phyloP scores from a whole-genome alignment of 2,888 invertebrate species.

The Ichneumoninae sp. region DNA sequence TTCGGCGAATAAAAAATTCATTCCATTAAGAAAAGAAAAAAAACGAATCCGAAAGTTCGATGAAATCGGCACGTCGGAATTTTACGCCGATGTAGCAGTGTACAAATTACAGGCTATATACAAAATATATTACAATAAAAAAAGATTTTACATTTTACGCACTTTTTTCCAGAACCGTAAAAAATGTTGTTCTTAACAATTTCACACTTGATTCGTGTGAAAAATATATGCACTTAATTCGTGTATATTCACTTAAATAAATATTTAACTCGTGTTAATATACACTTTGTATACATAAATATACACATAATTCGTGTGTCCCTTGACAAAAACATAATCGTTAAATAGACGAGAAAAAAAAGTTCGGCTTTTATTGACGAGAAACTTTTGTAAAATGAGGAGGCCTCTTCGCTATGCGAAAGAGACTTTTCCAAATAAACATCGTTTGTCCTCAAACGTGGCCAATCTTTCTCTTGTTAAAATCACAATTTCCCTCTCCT shows the following conservation, averaged over 20 bases:
- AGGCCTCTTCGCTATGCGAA: too few relatives aligned
- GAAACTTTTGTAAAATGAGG: too few relatives aligned
- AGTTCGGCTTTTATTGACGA: neutral
- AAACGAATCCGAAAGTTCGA: neutral
- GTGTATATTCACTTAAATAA: too few relatives aligned
- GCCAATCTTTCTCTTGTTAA: too few relatives aligned
- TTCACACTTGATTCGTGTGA: neutral
- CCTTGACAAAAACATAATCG: neutral
- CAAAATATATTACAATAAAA: neutral
- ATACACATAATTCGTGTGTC: too few relatives aligned
- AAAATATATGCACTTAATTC: too few relatives aligned
- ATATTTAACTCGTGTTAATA: too few relatives aligned
- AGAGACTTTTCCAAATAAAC: too few relatives aligned
- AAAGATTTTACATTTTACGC: neutral
- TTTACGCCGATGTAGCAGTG: neutral
- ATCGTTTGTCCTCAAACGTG: too few relatives aligned
- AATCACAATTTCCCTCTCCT: neutral
- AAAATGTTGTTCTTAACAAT: neutral
- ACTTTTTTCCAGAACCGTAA: neutral
- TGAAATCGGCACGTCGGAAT: neutral
- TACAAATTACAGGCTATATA: neutral
- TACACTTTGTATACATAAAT: too few relatives aligned
- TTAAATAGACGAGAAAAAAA: neutral
- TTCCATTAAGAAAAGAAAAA: neutral
- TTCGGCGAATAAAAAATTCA: neutral